Base-by-base conservation (phyloP, 92 coral and sea anemone species). In the Plumapathes pennacea region DNA sequence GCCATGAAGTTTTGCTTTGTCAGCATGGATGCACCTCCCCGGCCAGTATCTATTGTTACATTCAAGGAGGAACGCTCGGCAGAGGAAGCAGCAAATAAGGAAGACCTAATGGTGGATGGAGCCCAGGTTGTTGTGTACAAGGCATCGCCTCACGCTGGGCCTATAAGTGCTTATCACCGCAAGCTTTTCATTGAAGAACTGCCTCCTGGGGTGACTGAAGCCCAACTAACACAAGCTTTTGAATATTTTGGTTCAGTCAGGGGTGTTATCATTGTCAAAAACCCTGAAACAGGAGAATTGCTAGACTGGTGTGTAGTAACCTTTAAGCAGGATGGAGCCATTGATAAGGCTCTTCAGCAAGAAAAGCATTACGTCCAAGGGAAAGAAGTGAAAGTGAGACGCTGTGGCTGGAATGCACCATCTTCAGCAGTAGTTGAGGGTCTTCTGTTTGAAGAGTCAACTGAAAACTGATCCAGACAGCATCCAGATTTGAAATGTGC, bases 241-340 rank as follows among this genome's bases (percentile, higher is more conserved):
- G 44, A 60, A 4, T 78, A 68, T 45, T 74, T 59, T 69, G 83
- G 89, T 8, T 24, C 15, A 10, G 63, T 82, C 14, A 38, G 34
- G 9, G 64, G 62, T 17, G 10, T 38, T 24, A 32, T 50, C 27
- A 60, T 72, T 32, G 32, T 44, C 14, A 14, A 24, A 5, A 47
- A 49, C 30, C 46, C 37, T 25, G 22, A 17, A 14, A 48, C 61
- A 6, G 33, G 42, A 15, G 9, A 60, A 20, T 21, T 29, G 15
- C 15, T 49, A 33, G 34, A 59, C 39, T 71, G 58, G 39, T 67
- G 78, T 23, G 32, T 34, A 20, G 62, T 60, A 6, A 64, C 55
- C 28, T 72, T 61, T 18, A n/a, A 6, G 4, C 29, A 42, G 45
- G 34, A 1, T n/a, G 54, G 54, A 32, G 38, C 33, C 34, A 29